Evolutionary conservation across 2,113 vertebrate genomes (phyloP), one percentile per base, ranked within the genome.

Genomic region (Gallinago undulata): DNA sequence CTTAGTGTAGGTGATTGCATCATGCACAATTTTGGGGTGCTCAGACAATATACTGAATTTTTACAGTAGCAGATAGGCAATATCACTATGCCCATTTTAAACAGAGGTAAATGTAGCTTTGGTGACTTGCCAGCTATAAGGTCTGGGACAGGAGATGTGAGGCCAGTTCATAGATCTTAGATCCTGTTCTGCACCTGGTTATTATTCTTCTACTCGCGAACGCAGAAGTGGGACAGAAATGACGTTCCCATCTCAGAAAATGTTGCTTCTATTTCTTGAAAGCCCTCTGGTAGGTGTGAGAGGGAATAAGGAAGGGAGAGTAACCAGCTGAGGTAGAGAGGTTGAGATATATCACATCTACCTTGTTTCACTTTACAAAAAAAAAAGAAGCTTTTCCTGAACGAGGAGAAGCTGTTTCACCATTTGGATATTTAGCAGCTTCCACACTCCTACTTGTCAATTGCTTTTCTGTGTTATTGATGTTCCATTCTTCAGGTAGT

Each of bases 381-480:
- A 51, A 51, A 14, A 48, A 8, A 4, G 4, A 13, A 83, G 14
- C 2, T 19, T 80, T 76, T 80, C 45, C 45, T 41, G 33, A 64
- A 43, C 13, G 37, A 76, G 13, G 10, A 51, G 43, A 80, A 79
- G 4, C 8, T 67, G 3, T 63, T 91, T 68, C 43, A 86, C 7
- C 13, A 19, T 55, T 79, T 75, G 37, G 18, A 33, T 70, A 2
- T 43, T 39, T 27, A 80, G 6, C 11, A 39, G 24, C 11, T 47
- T 86, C 35, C 25, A 10, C 13, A 9, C 2, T 41, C 50, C 45
- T 53, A 0, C 21, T 13, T 0, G 2, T 3, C 17, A 57, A 23
- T 11, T 57, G 16, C 0, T 0, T 14, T 92, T 86, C 21, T 83
- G 37, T 35, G 25, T 48, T 66, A 15, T 27, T 69, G 19, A 10